Evolutionary conservation across 2,113 vertebrate genomes (phyloP), one percentile per base, ranked within the genome.

Genomic region (Alces alces): DNA sequence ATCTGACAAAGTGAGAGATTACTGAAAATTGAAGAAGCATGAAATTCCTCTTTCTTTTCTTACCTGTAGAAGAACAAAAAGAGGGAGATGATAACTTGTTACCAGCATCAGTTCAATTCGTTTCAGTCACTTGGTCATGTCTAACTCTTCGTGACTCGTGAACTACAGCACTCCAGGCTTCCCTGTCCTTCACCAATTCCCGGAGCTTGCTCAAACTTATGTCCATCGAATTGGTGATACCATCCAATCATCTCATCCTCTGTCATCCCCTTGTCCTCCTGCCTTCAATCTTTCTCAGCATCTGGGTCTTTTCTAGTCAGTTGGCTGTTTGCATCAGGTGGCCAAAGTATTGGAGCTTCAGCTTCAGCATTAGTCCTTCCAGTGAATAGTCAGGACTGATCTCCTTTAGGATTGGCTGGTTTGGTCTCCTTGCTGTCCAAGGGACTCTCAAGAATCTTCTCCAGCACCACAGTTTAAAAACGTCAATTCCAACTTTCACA

Each of bases 1-100:
- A 70, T 97, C 30, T 50, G 39, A 25, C 55, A 73, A 47, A 93
- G 16, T 86, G 12, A 89, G 70, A 96, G 50, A 61, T 79, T 50
- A 58, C 19, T 84, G 27, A 79, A 55, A 86, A 64, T 5, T 61
- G 39, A 80, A 91, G 76, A 60, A 89, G 45, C 10, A 27, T 39
- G 15, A 89, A 82, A 78, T 78, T 66, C 17, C 13, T 78, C 36
- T 66, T 96, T 70, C 10, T 58, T 80, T 92, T n/a, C 13, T 30
- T 6, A 43, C 79, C 27, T 52, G 30, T 83, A 36, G 39, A 47
- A 47, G 43, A 57, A 12, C 11, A 86, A 2, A 86, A 94, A 80
- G 33, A 70, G 4, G 36, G 66, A 88, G 47, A 30, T 61, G 33
- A 13, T 55, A 80, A 28, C 13, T n/a, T 33, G 2, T 89, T 92